phyloP scores from a whole-genome alignment of 2,797 vertebrate species.

The Tympanoctomys barrerae region DNA sequence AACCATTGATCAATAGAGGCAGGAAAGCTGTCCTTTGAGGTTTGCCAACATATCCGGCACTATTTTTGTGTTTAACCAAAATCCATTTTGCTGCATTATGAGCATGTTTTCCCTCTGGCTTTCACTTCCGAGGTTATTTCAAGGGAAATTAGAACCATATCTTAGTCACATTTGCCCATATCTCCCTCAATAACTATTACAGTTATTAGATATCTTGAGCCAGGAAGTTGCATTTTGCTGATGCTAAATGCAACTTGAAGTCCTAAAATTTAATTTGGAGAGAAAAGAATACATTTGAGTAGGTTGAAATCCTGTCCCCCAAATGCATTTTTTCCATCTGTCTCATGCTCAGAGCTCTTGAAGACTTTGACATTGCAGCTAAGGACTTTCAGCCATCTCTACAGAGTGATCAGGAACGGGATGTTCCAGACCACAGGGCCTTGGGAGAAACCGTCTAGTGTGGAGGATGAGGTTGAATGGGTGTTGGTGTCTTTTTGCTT shows the following conservation, averaged over 20 bases:
- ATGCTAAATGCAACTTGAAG: slow-evolving; percentile 75
- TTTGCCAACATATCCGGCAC: slow-evolving; percentile 55
- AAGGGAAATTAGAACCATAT: slow-evolving; percentile 71
- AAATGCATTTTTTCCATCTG: slow-evolving; percentile 66
- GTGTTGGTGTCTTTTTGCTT: background rate
- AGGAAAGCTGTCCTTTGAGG: slow-evolving; percentile 50
- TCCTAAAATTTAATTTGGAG: slow-evolving; percentile 73
- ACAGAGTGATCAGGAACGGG: background rate
- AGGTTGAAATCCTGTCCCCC: slow-evolving; percentile 63
- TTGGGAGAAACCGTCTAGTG: background rate
- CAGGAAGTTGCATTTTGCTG: slow-evolving; percentile 75
- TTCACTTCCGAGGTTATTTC: slow-evolving; percentile 70
- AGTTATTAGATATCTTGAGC: slow-evolving; percentile 73
- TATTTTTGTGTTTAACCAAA: slow-evolving; percentile 75
- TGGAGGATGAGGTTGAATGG: background rate
- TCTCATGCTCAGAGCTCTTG: slow-evolving; percentile 37
- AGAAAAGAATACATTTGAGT: slow-evolving; percentile 68
- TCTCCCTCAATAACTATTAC: slow-evolving; percentile 77
- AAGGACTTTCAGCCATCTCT: slow-evolving; percentile 47
- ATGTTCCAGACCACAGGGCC: background rate
- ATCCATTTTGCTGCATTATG: slow-evolving; percentile 77
- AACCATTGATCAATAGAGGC: slow-evolving; percentile 16
- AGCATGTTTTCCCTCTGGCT: slow-evolving; percentile 60
- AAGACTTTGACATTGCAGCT: slow-evolving; percentile 40
- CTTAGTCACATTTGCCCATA: slow-evolving; percentile 69